Conservation (phyloP, 1,140 invertebrate species). For the Whitmania pigra region DNA sequence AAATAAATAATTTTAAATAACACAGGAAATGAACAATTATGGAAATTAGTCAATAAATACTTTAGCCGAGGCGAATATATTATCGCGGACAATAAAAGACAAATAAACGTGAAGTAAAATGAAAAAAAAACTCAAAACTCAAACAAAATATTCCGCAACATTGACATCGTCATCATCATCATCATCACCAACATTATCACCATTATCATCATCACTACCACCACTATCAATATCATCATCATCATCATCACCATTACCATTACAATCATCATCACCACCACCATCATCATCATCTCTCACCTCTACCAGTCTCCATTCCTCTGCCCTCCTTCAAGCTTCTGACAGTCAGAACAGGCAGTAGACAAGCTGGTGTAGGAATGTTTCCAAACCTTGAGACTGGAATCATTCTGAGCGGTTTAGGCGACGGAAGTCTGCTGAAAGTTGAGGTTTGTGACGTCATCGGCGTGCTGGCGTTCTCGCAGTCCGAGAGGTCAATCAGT, state of each 20-base stretch:
- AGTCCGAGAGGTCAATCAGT: constrained; percentile 7
- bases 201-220: neutral
- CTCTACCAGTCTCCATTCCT: neutral
- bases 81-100: too few species aligned
- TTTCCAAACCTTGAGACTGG: constrained; percentile 5
- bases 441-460: neutral
- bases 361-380: constrained; percentile 1
- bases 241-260: neutral
- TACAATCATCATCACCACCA: neutral
- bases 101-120: too few species aligned
- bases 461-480: neutral
- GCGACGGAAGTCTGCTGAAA: neutral
- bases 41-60: too few species aligned
- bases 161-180: neutral
- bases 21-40: too few species aligned
- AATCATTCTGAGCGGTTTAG: constrained; percentile 12
- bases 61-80: too few species aligned
- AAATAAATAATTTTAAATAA: too few species aligned
- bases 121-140: neutral
- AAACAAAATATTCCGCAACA: neutral
- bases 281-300: constrained; percentile 1
- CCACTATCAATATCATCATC: neutral
- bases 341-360: constrained; percentile 10
- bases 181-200: too few species aligned
- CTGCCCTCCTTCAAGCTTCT: neutral